A percentile compares a stretch with the other conserved stretches of the same genome.
Conservation (phyloP, 2,113 vertebrate species). For the Myotis yumanensis region DNA sequence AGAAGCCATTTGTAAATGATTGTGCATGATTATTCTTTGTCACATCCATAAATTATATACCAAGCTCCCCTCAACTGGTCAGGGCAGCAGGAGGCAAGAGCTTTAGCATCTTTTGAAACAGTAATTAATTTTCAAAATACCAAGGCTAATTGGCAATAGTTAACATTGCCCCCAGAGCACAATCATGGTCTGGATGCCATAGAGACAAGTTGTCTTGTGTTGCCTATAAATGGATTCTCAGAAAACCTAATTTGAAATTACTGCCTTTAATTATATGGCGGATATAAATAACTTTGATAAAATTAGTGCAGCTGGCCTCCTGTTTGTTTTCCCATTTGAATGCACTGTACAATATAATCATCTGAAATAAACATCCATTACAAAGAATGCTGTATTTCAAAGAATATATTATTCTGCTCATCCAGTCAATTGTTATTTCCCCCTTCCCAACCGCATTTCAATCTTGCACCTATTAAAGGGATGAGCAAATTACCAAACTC, state of each 20-base stretch:
- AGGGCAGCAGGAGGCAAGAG: constrained; percentile 49
- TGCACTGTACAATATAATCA: constrained; percentile 65
- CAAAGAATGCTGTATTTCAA: constrained; percentile 69
- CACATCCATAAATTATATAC: constrained; percentile 61
- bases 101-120: constrained; percentile 53
- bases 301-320: constrained; percentile 74
- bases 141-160: constrained; percentile 67
- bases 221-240: constrained; percentile 75
- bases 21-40: constrained; percentile 30
- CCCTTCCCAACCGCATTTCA: constrained; percentile 57
- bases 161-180: constrained; percentile 56
- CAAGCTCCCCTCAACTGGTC: constrained; percentile 32
- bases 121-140: constrained; percentile 73
- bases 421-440: constrained; percentile 62
- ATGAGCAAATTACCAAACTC: constrained; percentile 70
- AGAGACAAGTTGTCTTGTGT: constrained; percentile 69
- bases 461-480: constrained; percentile 65
- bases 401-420: constrained; percentile 71
- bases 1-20: constrained; percentile 52
- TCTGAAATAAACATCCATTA: constrained; percentile 73
- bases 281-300: constrained; percentile 80
- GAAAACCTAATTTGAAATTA: constrained; percentile 81
- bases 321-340: constrained; percentile 75
- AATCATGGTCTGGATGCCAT: constrained; percentile 41
- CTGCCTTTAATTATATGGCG: constrained; percentile 78